phyloP scores from a whole-genome alignment of 2,888 invertebrate genomes.

The Argyresthia albistria region DNA sequence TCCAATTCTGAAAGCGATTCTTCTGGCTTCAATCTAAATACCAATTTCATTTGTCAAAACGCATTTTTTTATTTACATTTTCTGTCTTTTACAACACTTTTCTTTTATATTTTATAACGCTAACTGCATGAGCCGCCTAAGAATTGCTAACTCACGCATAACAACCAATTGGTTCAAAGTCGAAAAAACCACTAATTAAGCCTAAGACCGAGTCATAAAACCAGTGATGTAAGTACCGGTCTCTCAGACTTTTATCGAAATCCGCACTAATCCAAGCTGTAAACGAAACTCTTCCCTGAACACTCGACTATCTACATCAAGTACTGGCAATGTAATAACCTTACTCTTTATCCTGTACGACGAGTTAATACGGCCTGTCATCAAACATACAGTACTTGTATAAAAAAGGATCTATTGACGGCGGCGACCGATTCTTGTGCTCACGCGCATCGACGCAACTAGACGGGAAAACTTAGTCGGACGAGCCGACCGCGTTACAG shows the following conservation, averaged over 20 bases:
- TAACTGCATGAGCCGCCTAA: no score
- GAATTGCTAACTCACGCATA: no score
- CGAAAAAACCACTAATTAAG: no score
- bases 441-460: conserved; percentile 34
- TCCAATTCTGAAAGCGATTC: no score
- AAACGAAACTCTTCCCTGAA: conserved; percentile 63
- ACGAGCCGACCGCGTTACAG: conserved; percentile 35
- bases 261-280: conserved; percentile 58
- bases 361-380: conserved; percentile 56
- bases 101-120: no score
- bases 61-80: no score
- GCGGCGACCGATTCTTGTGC: conserved; percentile 33
- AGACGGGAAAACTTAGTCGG: conserved; percentile 45
- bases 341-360: conserved; percentile 67
- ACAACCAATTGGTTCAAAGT: no score
- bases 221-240: conserved; percentile 41
- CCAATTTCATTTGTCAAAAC: no score
- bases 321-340: conserved; percentile 54
- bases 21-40: no score
- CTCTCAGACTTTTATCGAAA: conserved; percentile 47
- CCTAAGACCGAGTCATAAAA: no score
- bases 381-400: conserved; percentile 57
- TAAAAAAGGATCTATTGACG: conserved; percentile 56
- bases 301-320: conserved; percentile 44
- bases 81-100: no score